A percentile compares a stretch with the other conserved stretches of the same genome.
These are phyloP conservation scores for Sesamia nonagrioides DNA, from an alignment of 1,140 invertebrate species.

Conservation along the genomic window DNA sequence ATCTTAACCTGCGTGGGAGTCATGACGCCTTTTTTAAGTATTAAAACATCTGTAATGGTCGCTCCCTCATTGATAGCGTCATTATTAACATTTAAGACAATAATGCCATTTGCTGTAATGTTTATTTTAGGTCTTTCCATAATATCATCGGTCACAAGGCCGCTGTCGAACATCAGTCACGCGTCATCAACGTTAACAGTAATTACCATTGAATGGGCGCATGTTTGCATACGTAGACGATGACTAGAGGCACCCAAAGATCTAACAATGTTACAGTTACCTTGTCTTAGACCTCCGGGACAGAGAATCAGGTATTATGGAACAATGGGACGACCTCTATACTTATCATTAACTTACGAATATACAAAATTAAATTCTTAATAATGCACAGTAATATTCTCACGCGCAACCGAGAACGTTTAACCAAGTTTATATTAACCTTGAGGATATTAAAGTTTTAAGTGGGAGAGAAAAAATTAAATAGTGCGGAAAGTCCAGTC, in stretches of 20 bases:
- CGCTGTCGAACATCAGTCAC: constrained; percentile 67
- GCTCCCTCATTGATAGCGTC: constrained; percentile 44
- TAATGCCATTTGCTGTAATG: constrained; percentile 52
- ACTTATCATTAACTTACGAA: constrained; percentile 78
- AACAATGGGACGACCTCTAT: constrained; percentile 80
- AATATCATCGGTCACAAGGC: constrained; percentile 70
- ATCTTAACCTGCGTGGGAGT: constrained; percentile 55
- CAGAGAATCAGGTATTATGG: constrained; percentile 64
- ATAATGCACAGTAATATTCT: constrained; percentile 75
- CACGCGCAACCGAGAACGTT: constrained; percentile 71
- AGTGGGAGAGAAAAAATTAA: constrained; percentile 47
- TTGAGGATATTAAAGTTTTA: constrained; percentile 62
- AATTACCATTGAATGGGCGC: constrained; percentile 73
- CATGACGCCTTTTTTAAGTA: constrained; percentile 51
- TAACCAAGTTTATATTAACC: constrained; percentile 63
- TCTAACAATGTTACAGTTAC: constrained; percentile 75
- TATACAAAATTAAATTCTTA: constrained; percentile 77
- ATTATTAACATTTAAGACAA: constrained; percentile 56
- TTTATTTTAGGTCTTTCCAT: constrained; percentile 54
- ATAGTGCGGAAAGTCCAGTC: constrained; percentile 49
- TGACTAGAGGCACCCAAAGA: constrained; percentile 51
- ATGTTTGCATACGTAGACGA: constrained; percentile 50
- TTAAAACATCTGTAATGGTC: constrained; percentile 53
- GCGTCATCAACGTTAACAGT: constrained; percentile 68
- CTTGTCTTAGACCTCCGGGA: constrained; percentile 79